phyloP scores from a whole-genome alignment of 2,888 invertebrate species.

The Hypena proboscidalis region DNA sequence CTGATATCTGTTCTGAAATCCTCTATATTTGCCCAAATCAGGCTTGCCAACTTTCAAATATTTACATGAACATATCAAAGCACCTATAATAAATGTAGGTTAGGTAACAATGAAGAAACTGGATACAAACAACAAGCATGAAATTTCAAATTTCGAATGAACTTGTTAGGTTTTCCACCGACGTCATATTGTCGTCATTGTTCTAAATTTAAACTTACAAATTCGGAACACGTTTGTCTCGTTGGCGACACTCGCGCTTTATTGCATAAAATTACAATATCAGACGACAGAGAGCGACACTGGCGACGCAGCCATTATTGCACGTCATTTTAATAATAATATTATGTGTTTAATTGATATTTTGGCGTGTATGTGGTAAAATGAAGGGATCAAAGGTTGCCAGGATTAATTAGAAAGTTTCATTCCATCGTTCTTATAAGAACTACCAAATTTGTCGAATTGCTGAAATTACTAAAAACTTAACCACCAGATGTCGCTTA shows the following conservation, averaged over 20 bases:
- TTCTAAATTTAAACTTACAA: conserved; percentile 66
- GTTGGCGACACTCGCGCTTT: conserved; percentile 60
- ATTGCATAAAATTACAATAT: conserved; percentile 80
- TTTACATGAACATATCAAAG: too few relatives aligned
- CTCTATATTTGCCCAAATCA: too few relatives aligned
- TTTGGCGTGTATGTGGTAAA: neutral
- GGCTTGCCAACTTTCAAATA: too few relatives aligned
- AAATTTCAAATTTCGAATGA: conserved; percentile 17
- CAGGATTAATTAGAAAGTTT: too few relatives aligned
- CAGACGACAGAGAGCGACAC: conserved; percentile 32
- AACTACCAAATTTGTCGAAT: too few relatives aligned
- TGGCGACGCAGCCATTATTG: conserved; percentile 23
- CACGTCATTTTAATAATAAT: conserved; percentile 35
- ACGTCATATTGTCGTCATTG: conserved; percentile 38
- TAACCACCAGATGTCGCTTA: too few relatives aligned
- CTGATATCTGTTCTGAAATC: too few relatives aligned
- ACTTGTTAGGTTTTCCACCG: conserved; percentile 14
- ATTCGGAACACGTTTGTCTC: conserved; percentile 71
- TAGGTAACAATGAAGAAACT: neutral
- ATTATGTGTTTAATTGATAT: conserved; percentile 39
- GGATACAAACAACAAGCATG: conserved; percentile 1
- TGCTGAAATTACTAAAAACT: too few relatives aligned
- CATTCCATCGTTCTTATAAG: too few relatives aligned
- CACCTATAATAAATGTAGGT: too few relatives aligned
- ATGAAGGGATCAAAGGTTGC: neutral